These are phyloP conservation scores for Listronotus oregonensis DNA, from an alignment of 1,140 invertebrate genomes.

Conservation along the genomic window DNA sequence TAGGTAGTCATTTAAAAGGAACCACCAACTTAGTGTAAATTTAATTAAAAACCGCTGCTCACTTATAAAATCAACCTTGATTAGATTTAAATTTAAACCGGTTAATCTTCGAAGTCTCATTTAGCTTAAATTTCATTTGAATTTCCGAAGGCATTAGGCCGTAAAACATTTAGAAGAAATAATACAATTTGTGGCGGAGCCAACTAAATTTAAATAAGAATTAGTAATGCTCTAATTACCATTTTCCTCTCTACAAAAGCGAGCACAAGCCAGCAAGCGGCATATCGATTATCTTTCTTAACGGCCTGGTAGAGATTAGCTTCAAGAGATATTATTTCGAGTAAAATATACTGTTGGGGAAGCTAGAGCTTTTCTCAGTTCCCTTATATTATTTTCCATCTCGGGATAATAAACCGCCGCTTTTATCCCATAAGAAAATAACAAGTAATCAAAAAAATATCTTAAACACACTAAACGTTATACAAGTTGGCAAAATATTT, in stretches of 20 bases:
- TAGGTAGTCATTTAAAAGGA: too few relatives aligned
- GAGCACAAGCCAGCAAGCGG: constrained; percentile 6
- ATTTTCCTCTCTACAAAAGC: constrained; percentile 12
- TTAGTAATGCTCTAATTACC: constrained; percentile 31
- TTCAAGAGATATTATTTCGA: constrained; percentile 11
- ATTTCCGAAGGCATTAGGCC: constrained; percentile 27
- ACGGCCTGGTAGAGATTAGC: constrained; percentile 17
- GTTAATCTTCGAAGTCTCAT: constrained; percentile 30
- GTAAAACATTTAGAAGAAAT: constrained; percentile 32
- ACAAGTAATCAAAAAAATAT: too few relatives aligned
- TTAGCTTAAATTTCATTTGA: constrained; percentile 28
- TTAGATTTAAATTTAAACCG: constrained; percentile 33
- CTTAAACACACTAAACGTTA: too few relatives aligned
- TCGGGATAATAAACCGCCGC: too few relatives aligned
- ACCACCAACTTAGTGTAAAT: constrained; percentile 4
- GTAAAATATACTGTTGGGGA: constrained; percentile 3
- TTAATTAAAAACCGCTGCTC: constrained; percentile 6
- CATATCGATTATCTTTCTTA: constrained; percentile 24
- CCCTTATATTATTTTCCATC: background rate
- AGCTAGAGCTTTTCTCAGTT: background rate
- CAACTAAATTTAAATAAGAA: constrained; percentile 37
- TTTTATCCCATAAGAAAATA: too few relatives aligned
- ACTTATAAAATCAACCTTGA: constrained; percentile 7
- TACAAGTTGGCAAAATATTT: too few relatives aligned
- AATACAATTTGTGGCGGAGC: constrained; percentile 28